Evolutionary conservation across 2,113 vertebrate genomes (phyloP).

Genomic region (Stomatorhinus ivindoensis): DNA sequence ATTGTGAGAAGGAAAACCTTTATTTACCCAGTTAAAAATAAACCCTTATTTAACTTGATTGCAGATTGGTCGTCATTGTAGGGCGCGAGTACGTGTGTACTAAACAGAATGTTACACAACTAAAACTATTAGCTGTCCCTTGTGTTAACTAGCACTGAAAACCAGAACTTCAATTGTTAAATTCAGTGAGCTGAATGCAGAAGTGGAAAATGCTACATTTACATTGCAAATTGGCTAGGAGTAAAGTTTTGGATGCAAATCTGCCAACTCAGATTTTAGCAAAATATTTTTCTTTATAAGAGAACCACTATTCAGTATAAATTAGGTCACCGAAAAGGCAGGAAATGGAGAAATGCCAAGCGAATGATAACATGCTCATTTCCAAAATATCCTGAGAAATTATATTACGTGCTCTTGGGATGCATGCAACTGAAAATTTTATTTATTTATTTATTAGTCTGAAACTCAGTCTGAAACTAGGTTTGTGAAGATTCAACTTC

Average conservation of each 20-base stretch:
- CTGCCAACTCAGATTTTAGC: not conserved
- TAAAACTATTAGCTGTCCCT: not conserved
- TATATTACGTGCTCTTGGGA: not conserved
- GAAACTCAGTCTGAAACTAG: too few species aligned
- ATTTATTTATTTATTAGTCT: too few species aligned
- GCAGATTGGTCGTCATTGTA: not conserved
- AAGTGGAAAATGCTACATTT: not conserved
- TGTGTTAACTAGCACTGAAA: not conserved
- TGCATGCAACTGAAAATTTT: not conserved
- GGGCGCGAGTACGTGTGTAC: not conserved
- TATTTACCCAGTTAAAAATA: not conserved
- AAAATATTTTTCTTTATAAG: not conserved
- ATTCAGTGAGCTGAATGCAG: not conserved
- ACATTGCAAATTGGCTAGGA: not conserved
- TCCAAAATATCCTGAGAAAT: conserved; percentile 3
- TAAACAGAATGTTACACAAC: not conserved
- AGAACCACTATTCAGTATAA: not conserved
- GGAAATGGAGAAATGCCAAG: not conserved
- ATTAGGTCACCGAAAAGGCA: not conserved
- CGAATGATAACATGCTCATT: not conserved
- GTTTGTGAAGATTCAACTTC: not conserved
- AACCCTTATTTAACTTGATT: not conserved
- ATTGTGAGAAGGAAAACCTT: not conserved
- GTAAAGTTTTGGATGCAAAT: not conserved
- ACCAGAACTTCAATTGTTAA: not conserved